Conservation (phyloP, 2,113 vertebrate genomes). For the Myocastor coypus region DNA sequence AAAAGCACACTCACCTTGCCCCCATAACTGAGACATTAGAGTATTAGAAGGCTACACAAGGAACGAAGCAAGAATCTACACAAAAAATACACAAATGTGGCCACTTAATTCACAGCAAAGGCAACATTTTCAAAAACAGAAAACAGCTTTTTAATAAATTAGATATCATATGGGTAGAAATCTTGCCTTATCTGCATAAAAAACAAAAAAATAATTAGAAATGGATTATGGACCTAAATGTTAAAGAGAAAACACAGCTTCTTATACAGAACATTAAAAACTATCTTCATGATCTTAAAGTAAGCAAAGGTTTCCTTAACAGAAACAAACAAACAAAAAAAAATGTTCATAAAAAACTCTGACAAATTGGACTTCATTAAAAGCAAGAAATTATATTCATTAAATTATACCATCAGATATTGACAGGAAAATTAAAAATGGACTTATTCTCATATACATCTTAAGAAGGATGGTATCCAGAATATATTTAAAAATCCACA, state of each 20-base stretch:
- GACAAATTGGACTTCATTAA: constrained; percentile 25
- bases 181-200: neutral
- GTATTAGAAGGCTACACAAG: neutral
- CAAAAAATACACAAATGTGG: neutral
- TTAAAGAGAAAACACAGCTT: constrained; percentile 1
- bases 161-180: neutral
- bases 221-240: neutral
- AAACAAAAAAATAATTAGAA: constrained; percentile 57
- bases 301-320: constrained; percentile 24
- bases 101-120: constrained; percentile 10
- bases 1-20: neutral
- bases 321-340: constrained; percentile 45
- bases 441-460: neutral
- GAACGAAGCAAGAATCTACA: neutral
- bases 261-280: neutral
- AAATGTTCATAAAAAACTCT: neutral
- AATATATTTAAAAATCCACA: constrained; percentile 22
- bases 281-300: neutral
- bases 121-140: neutral
- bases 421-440: constrained; percentile 24
- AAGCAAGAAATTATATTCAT: constrained; percentile 36
- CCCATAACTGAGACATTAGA: neutral
- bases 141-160: constrained; percentile 43
- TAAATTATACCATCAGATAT: neutral
- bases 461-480: neutral